Conservation (phyloP, 1,140 invertebrate genomes). For the Panonychus citri region DNA sequence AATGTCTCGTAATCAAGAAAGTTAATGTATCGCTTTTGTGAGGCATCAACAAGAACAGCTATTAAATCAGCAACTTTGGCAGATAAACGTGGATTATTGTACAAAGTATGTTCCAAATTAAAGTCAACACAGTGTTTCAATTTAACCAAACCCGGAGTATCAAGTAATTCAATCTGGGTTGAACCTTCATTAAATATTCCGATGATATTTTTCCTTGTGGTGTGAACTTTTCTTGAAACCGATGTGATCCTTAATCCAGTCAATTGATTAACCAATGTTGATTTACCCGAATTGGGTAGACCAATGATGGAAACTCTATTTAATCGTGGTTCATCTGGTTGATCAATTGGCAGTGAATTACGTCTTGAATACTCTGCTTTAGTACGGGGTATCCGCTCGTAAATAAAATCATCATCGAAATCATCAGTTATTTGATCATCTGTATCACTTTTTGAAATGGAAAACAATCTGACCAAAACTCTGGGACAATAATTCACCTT, state of each 20-base stretch:
- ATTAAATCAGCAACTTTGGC: conserved; percentile 51
- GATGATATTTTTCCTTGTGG: conserved; percentile 44
- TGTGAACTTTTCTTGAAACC: conserved; percentile 67
- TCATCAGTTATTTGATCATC: too few species aligned
- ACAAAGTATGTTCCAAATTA: conserved; percentile 33
- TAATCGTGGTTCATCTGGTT: conserved; percentile 19
- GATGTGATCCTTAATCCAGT: conserved; percentile 50
- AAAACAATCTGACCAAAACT: too few species aligned
- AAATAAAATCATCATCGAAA: too few species aligned
- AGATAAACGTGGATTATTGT: conserved; percentile 35
- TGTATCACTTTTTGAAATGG: too few species aligned
- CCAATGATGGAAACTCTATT: conserved; percentile 69
- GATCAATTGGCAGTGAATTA: neutral
- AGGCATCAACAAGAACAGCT: conserved; percentile 60
- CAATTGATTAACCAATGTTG: conserved; percentile 69
- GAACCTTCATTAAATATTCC: conserved; percentile 44
- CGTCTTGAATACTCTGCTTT: neutral
- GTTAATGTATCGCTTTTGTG: conserved; percentile 38
- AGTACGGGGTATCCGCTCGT: conserved; percentile 1
- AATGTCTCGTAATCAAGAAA: conserved; percentile 42
- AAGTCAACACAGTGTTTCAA: conserved; percentile 13
- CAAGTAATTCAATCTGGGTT: conserved; percentile 44
- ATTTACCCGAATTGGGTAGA: conserved; percentile 76
- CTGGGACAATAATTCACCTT: too few species aligned
- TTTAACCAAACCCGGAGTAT: conserved; percentile 11